Conservation (phyloP, 2,888 invertebrate species). For the Pterostichus madidus region DNA sequence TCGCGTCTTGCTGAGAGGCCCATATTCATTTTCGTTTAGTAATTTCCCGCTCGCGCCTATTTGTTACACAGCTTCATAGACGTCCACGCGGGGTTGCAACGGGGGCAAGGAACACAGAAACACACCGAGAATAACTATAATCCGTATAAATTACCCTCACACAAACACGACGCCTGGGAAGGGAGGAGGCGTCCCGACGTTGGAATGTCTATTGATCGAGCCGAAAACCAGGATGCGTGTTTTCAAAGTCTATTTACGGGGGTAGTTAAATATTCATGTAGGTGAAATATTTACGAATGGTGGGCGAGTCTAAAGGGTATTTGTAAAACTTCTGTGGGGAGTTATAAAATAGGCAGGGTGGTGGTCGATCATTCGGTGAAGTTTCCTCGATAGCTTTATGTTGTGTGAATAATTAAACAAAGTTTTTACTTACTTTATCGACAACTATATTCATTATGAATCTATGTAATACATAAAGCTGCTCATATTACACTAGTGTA, state of each 20-base stretch:
- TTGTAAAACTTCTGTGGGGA: too few relatives aligned
- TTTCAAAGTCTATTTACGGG: constrained; percentile 4
- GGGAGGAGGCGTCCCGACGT: constrained; percentile 24
- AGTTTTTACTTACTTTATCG: too few relatives aligned
- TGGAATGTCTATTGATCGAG: constrained; percentile 52
- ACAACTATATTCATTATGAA: too few relatives aligned
- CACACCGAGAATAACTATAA: constrained; percentile 63
- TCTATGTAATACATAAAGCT: too few relatives aligned
- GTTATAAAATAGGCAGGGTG: too few relatives aligned
- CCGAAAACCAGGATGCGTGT: not conserved
- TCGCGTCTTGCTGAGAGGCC: not conserved
- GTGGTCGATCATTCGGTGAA: too few relatives aligned
- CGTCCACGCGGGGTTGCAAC: not conserved
- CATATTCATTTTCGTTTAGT: constrained; percentile 59
- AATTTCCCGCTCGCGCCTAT: constrained; percentile 54
- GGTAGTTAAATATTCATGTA: not conserved
- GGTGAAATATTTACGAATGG: too few relatives aligned
- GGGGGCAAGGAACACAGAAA: constrained; percentile 25
- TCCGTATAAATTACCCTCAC: constrained; percentile 65
- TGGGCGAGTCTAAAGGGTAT: too few relatives aligned
- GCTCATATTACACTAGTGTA: too few relatives aligned
- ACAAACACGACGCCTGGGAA: constrained; percentile 34
- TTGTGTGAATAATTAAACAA: too few relatives aligned
- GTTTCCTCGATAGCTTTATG: too few relatives aligned
- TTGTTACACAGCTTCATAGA: constrained; percentile 39